These are phyloP conservation scores for Cuculus canorus DNA, from an alignment of 2,797 vertebrate species.

Conservation along the genomic window DNA sequence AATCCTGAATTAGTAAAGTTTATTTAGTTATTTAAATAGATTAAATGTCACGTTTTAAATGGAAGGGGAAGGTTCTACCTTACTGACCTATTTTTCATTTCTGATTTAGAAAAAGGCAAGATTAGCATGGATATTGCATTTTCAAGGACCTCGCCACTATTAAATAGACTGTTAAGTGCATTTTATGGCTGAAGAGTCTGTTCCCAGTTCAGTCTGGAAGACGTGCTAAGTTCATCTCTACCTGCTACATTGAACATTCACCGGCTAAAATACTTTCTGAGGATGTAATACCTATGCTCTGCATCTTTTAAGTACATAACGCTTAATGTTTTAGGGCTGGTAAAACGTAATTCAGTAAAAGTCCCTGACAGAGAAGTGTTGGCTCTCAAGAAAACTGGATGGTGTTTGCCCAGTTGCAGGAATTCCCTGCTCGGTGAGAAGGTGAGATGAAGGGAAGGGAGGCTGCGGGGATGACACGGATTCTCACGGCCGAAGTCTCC, in stretches of 20 bases:
- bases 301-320: conserved; percentile 72
- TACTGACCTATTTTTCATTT: conserved; percentile 79
- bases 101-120: conserved; percentile 78
- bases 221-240: conserved; percentile 77
- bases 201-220: conserved; percentile 76
- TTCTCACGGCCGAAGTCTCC: neutral
- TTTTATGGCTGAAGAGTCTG: conserved; percentile 81
- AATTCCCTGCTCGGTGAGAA: neutral
- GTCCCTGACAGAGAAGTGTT: neutral
- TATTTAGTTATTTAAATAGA: conserved; percentile 77
- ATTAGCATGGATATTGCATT: conserved; percentile 84
- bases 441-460: neutral
- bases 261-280: conserved; percentile 75
- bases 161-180: conserved; percentile 85
- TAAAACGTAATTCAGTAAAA: conserved; percentile 58
- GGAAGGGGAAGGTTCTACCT: conserved; percentile 67
- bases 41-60: conserved; percentile 74
- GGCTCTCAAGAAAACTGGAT: neutral
- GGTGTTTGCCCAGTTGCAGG: neutral
- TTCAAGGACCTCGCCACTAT: conserved; percentile 81
- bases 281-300: conserved; percentile 69
- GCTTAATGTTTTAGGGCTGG: conserved; percentile 65
- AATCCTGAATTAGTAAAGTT: conserved; percentile 75
- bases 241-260: conserved; percentile 81
- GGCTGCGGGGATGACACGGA: neutral